Evolutionary conservation across 2,888 invertebrate genomes (phyloP).

Genomic region (Sericinus montela): DNA sequence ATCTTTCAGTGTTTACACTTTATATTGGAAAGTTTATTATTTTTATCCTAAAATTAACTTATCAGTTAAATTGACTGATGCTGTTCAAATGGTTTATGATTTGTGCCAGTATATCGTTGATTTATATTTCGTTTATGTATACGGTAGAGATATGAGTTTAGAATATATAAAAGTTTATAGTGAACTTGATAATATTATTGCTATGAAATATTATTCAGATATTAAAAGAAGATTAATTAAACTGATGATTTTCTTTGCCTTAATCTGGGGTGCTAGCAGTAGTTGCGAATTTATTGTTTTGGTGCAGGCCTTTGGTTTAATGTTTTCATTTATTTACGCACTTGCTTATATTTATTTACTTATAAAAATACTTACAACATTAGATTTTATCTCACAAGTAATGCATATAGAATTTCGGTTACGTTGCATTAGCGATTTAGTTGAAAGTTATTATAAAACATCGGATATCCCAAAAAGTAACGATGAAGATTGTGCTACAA

Average conservation of each 20-base stretch:
- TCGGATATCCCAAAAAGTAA: conserved; percentile 9
- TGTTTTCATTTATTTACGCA: conserved; percentile 35
- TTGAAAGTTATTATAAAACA: conserved; percentile 34
- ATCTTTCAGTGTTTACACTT: conserved; percentile 30
- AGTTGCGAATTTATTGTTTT: conserved; percentile 45
- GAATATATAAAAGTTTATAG: conserved; percentile 51
- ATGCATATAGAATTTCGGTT: conserved; percentile 48
- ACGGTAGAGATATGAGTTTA: conserved; percentile 40
- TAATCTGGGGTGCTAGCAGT: conserved; percentile 40
- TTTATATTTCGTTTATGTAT: conserved; percentile 47
- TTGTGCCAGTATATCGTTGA: conserved; percentile 50
- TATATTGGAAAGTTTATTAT: conserved; percentile 43
- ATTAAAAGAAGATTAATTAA: conserved; percentile 37
- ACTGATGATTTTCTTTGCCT: conserved; percentile 32
- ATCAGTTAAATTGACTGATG: conserved; percentile 51
- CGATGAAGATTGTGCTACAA: conserved; percentile 33
- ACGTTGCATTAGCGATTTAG: conserved; percentile 38
- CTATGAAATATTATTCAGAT: conserved; percentile 29
- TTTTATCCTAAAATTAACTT: conserved; percentile 31
- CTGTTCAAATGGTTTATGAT: conserved; percentile 47
- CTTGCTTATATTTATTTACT: conserved; percentile 45
- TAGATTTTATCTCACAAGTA: conserved; percentile 52
- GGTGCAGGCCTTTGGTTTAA: conserved; percentile 38
- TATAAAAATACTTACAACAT: conserved; percentile 53
- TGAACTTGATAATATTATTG: conserved; percentile 46